Evolutionary conservation across 53 echinoderm and acorn worm genomes (phyloP).

Genomic region (Arbacia lixula): DNA sequence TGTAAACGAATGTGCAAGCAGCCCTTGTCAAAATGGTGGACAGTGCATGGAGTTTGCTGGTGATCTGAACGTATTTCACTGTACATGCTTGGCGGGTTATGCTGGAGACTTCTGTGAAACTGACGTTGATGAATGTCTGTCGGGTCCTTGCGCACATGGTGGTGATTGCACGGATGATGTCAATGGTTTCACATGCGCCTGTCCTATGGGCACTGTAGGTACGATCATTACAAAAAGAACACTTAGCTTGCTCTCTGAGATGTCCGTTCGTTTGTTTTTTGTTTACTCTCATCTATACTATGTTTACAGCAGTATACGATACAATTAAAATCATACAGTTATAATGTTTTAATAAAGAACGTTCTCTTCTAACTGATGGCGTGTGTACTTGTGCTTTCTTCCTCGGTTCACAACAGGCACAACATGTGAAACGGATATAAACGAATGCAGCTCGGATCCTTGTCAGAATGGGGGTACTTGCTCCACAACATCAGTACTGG

Average conservation of each 20-base stretch:
- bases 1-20: slow-evolving; percentile 31
- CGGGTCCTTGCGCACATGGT: slow-evolving; percentile 65
- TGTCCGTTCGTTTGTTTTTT: too few relatives aligned
- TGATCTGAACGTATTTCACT: slow-evolving; percentile 70
- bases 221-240: slow-evolving; percentile 35
- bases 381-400: too few relatives aligned
- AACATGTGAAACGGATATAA: slow-evolving; percentile 13
- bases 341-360: too few relatives aligned
- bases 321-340: too few relatives aligned
- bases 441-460: slow-evolving; percentile 25
- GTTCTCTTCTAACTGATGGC: too few relatives aligned
- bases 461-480: slow-evolving; percentile 43
- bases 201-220: slow-evolving; percentile 67
- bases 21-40: slow-evolving; percentile 18
- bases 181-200: slow-evolving; percentile 71
- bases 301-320: too few relatives aligned
- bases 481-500: slow-evolving; percentile 2
- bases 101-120: slow-evolving; percentile 72
- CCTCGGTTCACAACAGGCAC: too few relatives aligned
- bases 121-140: slow-evolving; percentile 60
- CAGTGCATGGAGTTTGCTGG: not conserved
- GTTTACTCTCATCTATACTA: too few relatives aligned
- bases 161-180: slow-evolving; percentile 64
- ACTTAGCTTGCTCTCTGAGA: not conserved
- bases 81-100: slow-evolving; percentile 72